Conservation (phyloP, 1,140 invertebrate species). For the Bombus pascuorum region DNA sequence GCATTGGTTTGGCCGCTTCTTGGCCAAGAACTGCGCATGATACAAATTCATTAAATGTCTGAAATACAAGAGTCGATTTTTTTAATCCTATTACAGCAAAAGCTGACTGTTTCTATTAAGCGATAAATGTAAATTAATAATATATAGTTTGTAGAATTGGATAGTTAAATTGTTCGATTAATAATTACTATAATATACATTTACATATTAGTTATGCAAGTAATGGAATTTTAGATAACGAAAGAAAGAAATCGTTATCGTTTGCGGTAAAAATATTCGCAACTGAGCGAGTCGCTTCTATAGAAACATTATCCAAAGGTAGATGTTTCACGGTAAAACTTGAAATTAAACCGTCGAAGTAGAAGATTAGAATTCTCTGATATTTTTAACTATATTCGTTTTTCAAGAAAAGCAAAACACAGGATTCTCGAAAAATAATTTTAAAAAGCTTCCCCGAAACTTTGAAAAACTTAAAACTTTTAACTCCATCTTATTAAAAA, state of each 20-base stretch:
- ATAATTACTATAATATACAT: too few species aligned
- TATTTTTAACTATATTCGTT: background rate
- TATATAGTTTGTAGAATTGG: too few species aligned
- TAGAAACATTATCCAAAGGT: background rate
- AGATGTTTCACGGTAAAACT: background rate
- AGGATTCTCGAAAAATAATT: background rate
- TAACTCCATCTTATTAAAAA: too few species aligned
- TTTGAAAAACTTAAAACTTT: background rate
- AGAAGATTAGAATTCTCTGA: background rate
- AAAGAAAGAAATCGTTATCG: too few species aligned
- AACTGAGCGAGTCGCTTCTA: too few species aligned
- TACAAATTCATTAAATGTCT: background rate
- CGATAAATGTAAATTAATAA: too few species aligned
- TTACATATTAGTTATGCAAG: too few species aligned
- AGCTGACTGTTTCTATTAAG: too few species aligned
- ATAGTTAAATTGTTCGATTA: too few species aligned
- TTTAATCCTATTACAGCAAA: background rate
- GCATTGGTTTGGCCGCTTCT: slow-evolving; percentile 49
- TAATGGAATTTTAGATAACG: too few species aligned
- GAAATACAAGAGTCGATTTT: background rate
- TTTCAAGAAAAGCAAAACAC: too few species aligned
- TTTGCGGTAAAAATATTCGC: too few species aligned
- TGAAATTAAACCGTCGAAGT: background rate
- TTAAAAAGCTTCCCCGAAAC: background rate
- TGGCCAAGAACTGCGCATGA: background rate